Conservation (phyloP, 2,888 invertebrate species). For the Yponomeuta malinellus region DNA sequence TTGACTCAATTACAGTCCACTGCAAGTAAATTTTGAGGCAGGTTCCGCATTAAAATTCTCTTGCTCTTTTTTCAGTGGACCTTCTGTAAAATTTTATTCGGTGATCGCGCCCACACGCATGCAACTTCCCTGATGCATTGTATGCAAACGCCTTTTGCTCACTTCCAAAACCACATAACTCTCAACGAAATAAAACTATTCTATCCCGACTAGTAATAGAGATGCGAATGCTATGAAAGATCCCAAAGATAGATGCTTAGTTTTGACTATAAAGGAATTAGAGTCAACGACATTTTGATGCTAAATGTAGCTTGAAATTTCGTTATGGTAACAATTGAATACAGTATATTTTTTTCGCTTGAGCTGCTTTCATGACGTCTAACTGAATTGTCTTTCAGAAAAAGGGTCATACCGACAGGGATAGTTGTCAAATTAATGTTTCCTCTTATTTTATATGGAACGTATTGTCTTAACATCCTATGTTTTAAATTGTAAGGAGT, state of each 20-base stretch:
- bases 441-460: background rate
- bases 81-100: background rate
- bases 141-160: slow-evolving; percentile 21
- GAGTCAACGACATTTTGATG: background rate
- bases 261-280: background rate
- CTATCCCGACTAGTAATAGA: background rate
- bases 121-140: slow-evolving; percentile 25
- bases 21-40: too few relatives aligned
- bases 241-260: background rate
- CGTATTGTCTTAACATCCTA: background rate
- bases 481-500: background rate
- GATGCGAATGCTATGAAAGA: background rate
- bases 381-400: too few relatives aligned
- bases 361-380: too few relatives aligned
- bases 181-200: background rate
- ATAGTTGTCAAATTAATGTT: background rate
- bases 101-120: background rate
- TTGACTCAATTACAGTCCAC: too few relatives aligned
- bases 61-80: background rate
- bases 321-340: background rate
- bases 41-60: background rate
- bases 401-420: too few relatives aligned
- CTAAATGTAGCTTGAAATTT: background rate
- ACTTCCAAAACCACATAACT: background rate
- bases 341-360: background rate